These are phyloP conservation scores for Antennarius striatus DNA, from an alignment of 2,113 vertebrate species.

Conservation along the genomic window DNA sequence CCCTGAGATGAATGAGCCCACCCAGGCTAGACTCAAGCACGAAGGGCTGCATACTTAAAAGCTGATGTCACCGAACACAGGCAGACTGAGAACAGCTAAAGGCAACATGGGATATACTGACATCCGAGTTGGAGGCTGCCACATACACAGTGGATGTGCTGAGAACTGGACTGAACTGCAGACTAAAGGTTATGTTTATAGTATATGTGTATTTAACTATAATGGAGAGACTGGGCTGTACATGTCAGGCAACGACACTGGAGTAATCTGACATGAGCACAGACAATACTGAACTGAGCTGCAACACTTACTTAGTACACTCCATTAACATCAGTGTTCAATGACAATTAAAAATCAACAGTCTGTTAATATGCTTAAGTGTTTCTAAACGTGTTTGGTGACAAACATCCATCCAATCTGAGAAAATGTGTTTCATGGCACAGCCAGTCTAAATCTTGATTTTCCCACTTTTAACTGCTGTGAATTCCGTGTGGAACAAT, in stretches of 20 bases:
- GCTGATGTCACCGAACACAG: constrained; percentile 73
- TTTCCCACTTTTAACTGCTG: neutral
- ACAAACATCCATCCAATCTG: neutral
- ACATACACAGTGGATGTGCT: constrained; percentile 15
- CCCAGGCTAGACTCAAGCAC: constrained; percentile 46
- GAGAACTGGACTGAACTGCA: constrained; percentile 24
- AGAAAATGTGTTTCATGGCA: neutral
- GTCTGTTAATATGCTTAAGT: constrained; percentile 11
- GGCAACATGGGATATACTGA: constrained; percentile 17
- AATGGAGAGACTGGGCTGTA: neutral
- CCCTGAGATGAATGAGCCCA: constrained; percentile 63
- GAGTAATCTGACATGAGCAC: constrained; percentile 40
- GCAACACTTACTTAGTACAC: constrained; percentile 2
- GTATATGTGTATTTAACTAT: neutral
- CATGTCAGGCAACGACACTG: constrained; percentile 24
- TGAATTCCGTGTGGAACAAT: neutral
- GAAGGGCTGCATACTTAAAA: constrained; percentile 67
- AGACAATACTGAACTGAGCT: constrained; percentile 15
- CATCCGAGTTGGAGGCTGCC: constrained; percentile 22
- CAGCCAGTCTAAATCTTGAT: neutral
- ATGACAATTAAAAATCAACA: neutral
- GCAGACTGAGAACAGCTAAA: constrained; percentile 37
- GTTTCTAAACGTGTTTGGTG: neutral
- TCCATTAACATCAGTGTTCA: neutral
- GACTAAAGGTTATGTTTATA: neutral